Evolutionary conservation across 2,888 invertebrate species (phyloP).

Genomic region (Alcis repandata): DNA sequence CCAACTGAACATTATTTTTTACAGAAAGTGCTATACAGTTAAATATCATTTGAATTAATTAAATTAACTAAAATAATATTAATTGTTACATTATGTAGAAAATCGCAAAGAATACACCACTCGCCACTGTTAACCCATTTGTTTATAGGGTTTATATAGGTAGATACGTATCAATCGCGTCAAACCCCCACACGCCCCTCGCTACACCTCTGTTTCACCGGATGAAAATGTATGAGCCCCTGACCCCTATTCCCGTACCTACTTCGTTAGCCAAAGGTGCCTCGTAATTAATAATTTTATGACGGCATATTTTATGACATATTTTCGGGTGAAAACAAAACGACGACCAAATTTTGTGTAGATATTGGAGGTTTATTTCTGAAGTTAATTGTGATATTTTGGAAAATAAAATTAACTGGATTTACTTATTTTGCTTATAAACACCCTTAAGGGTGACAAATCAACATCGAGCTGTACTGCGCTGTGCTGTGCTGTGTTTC

Average conservation of each 20-base stretch:
- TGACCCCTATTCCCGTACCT: constrained; percentile 32
- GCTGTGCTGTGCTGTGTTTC: no score
- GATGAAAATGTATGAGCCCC: constrained; percentile 39
- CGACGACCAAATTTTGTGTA: constrained; percentile 31
- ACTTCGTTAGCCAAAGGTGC: constrained; percentile 42
- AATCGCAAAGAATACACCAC: no score
- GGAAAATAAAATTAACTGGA: neutral
- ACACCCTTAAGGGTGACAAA: no score
- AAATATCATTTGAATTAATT: no score
- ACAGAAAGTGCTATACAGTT: no score
- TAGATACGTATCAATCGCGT: no score
- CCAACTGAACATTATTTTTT: no score
- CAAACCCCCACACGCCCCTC: neutral
- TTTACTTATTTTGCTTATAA: neutral
- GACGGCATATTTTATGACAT: constrained; percentile 43
- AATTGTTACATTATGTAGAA: no score
- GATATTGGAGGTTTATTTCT: constrained; percentile 10
- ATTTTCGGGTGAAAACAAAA: constrained; percentile 39
- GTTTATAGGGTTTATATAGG: no score
- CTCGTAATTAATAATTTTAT: constrained; percentile 46
- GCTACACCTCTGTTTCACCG: constrained; percentile 5
- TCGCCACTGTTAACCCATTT: no score
- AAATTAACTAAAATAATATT: no score
- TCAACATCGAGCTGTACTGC: no score
- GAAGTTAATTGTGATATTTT: constrained; percentile 15